phyloP scores from a whole-genome alignment of 2,797 vertebrate genomes.

The Tapera naevia region DNA sequence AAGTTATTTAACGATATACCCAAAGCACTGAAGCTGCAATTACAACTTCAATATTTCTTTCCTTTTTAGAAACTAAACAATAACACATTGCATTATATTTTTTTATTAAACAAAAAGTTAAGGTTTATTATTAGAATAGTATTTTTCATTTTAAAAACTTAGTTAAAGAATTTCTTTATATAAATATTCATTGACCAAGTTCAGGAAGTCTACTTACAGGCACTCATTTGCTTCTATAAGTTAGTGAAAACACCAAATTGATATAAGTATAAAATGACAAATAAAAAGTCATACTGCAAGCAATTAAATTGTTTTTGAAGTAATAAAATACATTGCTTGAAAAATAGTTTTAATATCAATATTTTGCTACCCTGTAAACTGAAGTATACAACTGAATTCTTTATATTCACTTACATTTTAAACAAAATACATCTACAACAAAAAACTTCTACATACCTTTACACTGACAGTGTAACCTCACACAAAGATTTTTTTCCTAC shows the following conservation, averaged over 20 bases:
- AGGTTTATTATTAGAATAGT: not conserved
- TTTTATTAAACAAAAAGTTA: not conserved
- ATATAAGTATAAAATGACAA: not conserved
- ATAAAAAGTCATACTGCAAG: not conserved
- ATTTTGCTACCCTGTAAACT: not conserved
- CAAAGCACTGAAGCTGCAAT: not conserved
- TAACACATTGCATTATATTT: not conserved
- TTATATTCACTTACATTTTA: not conserved
- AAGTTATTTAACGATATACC: not conserved
- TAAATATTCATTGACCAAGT: not conserved
- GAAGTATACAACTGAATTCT: not conserved
- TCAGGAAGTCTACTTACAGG: not conserved
- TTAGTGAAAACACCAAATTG: not conserved
- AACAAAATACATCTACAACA: not conserved
- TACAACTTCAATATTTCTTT: not conserved
- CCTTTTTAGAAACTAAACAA: not conserved
- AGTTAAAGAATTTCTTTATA: not conserved
- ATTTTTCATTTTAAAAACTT: not conserved
- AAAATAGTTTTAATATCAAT: not conserved
- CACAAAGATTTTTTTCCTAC: not conserved
- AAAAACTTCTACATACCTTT: not conserved
- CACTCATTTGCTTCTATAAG: not conserved
- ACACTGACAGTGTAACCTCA: not conserved
- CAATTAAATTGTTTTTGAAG: not conserved
- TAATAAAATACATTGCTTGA: not conserved